These are phyloP conservation scores for Pantherophis alleghaniensis DNA, from an alignment of 2,797 vertebrate species.

Conservation along the genomic window DNA sequence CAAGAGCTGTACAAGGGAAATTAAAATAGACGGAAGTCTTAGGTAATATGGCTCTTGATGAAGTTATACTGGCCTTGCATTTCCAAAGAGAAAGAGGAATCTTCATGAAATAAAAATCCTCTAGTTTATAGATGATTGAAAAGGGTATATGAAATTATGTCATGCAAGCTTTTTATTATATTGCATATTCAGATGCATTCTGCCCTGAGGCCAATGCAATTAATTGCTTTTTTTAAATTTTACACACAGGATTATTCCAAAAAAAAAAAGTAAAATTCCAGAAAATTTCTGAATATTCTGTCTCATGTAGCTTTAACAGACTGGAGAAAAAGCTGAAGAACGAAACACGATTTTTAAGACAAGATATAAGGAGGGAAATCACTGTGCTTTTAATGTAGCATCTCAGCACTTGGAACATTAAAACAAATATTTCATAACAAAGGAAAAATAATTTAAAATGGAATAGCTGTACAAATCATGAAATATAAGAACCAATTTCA, in stretches of 20 bases:
- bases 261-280: constrained; percentile 33
- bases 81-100: constrained; percentile 47
- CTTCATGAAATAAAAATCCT: constrained; percentile 63
- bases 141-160: constrained; percentile 60
- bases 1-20: constrained; percentile 54
- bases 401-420: constrained; percentile 32
- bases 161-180: constrained; percentile 62
- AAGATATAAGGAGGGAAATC: constrained; percentile 49
- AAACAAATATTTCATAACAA: not conserved
- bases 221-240: constrained; percentile 44
- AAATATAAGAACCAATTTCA: constrained; percentile 47
- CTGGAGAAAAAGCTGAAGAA: constrained; percentile 37
- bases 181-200: constrained; percentile 59
- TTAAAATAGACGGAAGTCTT: constrained; percentile 55
- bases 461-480: constrained; percentile 26
- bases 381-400: constrained; percentile 53
- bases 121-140: constrained; percentile 53
- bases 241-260: constrained; percentile 38
- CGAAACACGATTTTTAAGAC: constrained; percentile 27
- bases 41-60: constrained; percentile 50
- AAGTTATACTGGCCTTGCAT: constrained; percentile 46
- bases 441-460: constrained; percentile 24
- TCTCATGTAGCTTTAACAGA: constrained; percentile 45
- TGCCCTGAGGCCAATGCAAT: constrained; percentile 58
- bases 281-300: constrained; percentile 38